Base-by-base conservation (phyloP, 1,140 invertebrate genomes). In the Stenopsyche tienmushanensis region DNA sequence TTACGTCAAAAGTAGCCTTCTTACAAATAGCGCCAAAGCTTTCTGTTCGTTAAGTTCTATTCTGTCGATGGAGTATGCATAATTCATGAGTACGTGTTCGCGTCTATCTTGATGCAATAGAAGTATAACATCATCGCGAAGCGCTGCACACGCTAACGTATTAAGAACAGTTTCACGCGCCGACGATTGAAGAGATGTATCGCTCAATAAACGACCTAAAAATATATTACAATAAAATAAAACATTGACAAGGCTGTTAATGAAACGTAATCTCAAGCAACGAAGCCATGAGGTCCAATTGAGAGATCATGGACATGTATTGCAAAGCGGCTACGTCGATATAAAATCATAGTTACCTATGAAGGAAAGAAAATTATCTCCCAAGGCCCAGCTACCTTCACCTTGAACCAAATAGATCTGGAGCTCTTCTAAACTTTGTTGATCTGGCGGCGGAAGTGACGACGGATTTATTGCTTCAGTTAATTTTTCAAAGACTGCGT, bases 51-150 rank as follows among this genome's bases (percentile, higher is more conserved):
- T 84, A 0, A 81, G 72, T n/a, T 87, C 84, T 69, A 90, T 82
- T 71, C 85, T 82, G 75, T 97, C 94, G 65, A 96, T 88, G 72
- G 88, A 86, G 72, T 88, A 87, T 15, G 92, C 90, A 76, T 91
- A 95, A 76, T 92, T 92, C 90, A 96, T 95, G 44, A 96, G 82
- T 42, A 91, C 86, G 76, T 96, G 94, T 70, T 93, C 91, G 57
- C 89, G 83, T 62, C 93, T 83, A 77, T 96, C 94, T 79, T 95
- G 93, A 78, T 96, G 94, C 59, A 96, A 76, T 53, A 96, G 78
- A 21, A 96, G 83, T 73, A 96, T 92, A 49, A 96, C 88, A 76
- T 96, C 94, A 70, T 96, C 93, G 71, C 93, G 93, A 3, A 94
- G 79, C 5, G 91, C 90, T 0, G 89, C 90, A 53, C 84, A 83